Percentiles rank a stretch among this genome's conserved stretches.
phyloP scores from a whole-genome alignment of 2,113 vertebrate genomes.

The Bostrychus sinensis region DNA sequence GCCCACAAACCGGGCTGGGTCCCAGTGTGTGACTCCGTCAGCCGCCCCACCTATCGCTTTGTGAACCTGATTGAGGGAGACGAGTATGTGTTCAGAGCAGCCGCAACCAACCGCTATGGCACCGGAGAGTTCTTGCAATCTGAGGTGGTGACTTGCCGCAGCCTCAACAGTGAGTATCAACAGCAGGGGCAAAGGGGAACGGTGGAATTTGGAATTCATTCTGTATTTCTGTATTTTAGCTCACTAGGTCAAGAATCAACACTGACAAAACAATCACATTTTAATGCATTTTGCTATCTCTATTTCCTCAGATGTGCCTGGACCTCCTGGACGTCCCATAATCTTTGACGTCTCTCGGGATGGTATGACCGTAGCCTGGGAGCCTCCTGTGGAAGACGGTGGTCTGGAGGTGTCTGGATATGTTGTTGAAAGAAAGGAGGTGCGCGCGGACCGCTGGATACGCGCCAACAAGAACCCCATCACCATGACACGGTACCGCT shows the following conservation, averaged over 20 bases:
- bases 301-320: constrained; percentile 85
- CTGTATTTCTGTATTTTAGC: too few relatives aligned
- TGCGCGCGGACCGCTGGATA: constrained; percentile 95
- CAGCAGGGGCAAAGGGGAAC: too few relatives aligned
- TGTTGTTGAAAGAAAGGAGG: constrained; percentile 96
- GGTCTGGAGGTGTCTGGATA: constrained; percentile 94
- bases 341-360: constrained; percentile 94
- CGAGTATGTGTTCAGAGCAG: constrained; percentile 96
- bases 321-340: constrained; percentile 90
- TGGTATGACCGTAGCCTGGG: constrained; percentile 97
- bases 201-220: too few relatives aligned
- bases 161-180: constrained; percentile 87
- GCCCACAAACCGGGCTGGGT: constrained; percentile 98
- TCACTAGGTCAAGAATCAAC: too few relatives aligned
- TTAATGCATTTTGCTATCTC: neutral
- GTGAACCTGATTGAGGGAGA: constrained; percentile 90
- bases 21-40: constrained; percentile 92
- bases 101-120: constrained; percentile 93
- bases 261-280: too few relatives aligned
- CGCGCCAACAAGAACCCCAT: constrained; percentile 96
- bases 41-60: constrained; percentile 90
- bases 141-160: constrained; percentile 91
- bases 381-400: constrained; percentile 93
- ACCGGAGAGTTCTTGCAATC: constrained; percentile 95
- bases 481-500: constrained; percentile 97